Evolutionary conservation across 2,113 vertebrate species (phyloP).

Genomic region (Progne subis): DNA sequence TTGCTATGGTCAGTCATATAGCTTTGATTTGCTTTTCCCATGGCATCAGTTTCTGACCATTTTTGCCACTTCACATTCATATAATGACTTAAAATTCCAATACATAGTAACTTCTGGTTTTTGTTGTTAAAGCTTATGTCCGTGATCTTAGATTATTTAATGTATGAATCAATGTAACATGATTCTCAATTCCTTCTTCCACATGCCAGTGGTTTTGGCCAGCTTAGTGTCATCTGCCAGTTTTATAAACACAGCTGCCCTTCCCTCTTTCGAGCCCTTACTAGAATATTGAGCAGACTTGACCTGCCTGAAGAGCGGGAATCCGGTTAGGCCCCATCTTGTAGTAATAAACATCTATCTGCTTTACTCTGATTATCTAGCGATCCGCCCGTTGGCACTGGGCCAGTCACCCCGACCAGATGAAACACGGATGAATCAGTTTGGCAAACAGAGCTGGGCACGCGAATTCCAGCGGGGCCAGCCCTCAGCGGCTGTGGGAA

Average conservation of each 20-base stretch:
- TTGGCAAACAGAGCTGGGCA: neutral
- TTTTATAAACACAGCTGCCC: neutral
- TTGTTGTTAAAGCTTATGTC: neutral
- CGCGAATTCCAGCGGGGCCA: too few species aligned
- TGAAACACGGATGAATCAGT: neutral
- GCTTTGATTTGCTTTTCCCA: neutral
- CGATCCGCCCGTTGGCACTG: neutral
- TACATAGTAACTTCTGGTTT: neutral
- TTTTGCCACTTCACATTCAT: neutral
- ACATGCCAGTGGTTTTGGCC: neutral
- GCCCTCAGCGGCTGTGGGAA: rapidly evolving
- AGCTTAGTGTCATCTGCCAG: neutral
- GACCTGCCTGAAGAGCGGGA: neutral
- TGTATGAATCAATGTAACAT: neutral
- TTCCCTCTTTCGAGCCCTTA: neutral
- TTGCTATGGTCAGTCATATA: rapidly evolving
- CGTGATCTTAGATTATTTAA: neutral
- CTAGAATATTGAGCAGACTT: neutral
- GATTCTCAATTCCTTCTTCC: neutral
- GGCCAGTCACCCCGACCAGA: neutral
- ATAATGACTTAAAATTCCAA: neutral
- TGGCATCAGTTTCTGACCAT: neutral
- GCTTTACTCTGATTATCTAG: neutral
- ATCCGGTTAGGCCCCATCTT: neutral
- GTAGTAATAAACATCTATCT: neutral